Base-by-base conservation (phyloP, 2,797 vertebrate genomes). In the Lagodon rhomboides region DNA sequence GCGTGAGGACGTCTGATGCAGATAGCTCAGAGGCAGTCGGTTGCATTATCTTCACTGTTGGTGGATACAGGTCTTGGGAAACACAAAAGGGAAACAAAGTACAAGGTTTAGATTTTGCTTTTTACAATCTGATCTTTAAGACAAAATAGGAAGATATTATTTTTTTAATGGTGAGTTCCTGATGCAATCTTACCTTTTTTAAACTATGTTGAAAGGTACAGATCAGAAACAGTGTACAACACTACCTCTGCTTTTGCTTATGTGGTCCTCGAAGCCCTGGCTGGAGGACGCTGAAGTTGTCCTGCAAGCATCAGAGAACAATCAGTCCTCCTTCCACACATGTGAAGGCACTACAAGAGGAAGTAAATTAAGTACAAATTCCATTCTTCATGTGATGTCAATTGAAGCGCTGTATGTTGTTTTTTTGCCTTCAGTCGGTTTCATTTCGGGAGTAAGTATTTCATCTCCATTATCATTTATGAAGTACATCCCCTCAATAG, bases 171-270 rank as follows among this genome's bases (percentile, higher is more conserved):
- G 3, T 11, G 3, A 27, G 25, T 46, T 59, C 55, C 12, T 25
- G 7, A 66, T 43, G 23, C 17, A 23, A 5, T 20, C 12, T 34
- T 58, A 3, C 55, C 16, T 17, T 58, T 17, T 46, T 11, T n/a
- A n/a, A n/a, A 44, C 2, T 16, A n/a, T n/a, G 18, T 25, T 22
- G 8, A 49, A 7, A 50, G 81, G 61, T 77, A 50, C 17, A 41
- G 34, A 94, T 71, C 86, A 95, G 88, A 80, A 89, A 95, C 68
- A 95, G 25, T 4, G 25, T 17, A 12, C 49, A 22, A 44, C 18
- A 68, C 49, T 89, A 93, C 94, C 93, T 93, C 0, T 91, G 78
- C 30, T 85, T 91, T 94, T 95, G 55, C 69, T 90, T 25, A 93
- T 89, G 11, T 27, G 22, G 34, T 56, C 68, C 64, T 65, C 0